Evolutionary conservation across 2,113 vertebrate genomes (phyloP), one percentile per base, ranked within the genome.

Genomic region (Petrocephalus microphthalmus): DNA sequence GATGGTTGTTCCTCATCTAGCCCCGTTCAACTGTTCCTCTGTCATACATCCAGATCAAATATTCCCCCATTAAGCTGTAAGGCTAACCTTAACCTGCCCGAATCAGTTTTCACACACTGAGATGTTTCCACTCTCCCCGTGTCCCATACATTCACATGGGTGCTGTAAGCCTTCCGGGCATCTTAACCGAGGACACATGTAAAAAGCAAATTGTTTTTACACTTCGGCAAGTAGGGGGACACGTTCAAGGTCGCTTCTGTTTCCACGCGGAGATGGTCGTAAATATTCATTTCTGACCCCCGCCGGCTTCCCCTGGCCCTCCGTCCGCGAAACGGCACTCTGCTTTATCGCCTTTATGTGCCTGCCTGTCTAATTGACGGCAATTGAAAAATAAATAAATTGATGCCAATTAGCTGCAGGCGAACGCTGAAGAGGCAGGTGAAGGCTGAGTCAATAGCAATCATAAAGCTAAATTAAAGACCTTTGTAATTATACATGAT

Each of bases 281-380:
- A 93, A 95, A 94, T 93, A 95, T 95, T 94, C 93, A 94, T 93
- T 90, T 88, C 85, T 93, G 92, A 93, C 93, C 93, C 91, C 89
- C 86, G 92, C 37, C 37, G 93, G 92, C 88, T 93, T 90, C 90
- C 56, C 85, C 51, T 7, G 84, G 90, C 86, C 64, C 82, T 47
- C 33, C 57, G 52, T 54, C 85, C 86, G 56, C 88, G 53, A 57
- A 15, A 51, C 89, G 64, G 64, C 87, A 67, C 60, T 85, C 78
- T 89, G 51, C 29, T 84, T 90, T 91, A 85, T 85, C 78, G 92
- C 91, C 91, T 93, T n/a, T n/a, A n/a, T n/a, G 91, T 89, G 82
- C 71, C 89, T 89, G 90, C 91, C 90, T 83, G 60, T 82, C 81
- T 54, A 83, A 87, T 84, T 81, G 86, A 83, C 45, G 89, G 89